phyloP scores from a whole-genome alignment of 2,888 invertebrate species.

The Drosophila kambysellisi region DNA sequence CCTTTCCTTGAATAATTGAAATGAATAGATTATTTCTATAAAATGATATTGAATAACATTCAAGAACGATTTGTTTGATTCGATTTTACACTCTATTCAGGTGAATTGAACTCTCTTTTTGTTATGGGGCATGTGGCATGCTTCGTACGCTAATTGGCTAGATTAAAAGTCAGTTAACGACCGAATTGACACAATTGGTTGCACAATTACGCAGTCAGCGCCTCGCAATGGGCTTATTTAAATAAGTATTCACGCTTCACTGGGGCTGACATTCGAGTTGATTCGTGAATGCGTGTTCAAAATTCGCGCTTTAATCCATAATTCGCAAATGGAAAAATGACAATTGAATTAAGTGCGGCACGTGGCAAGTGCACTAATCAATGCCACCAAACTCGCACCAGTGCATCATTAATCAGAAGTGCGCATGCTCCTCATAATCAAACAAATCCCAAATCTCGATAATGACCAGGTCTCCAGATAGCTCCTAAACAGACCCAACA shows the following conservation, averaged over 20 bases:
- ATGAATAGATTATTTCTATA: neutral
- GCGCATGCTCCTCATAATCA: constrained; percentile 1
- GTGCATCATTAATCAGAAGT: constrained; percentile 69
- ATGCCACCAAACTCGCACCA: constrained; percentile 15
- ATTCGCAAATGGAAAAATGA: constrained; percentile 9
- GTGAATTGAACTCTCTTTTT: neutral
- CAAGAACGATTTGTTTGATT: neutral
- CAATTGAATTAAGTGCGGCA: constrained; percentile 32
- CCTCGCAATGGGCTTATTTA: constrained; percentile 12
- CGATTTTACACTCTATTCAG: neutral
- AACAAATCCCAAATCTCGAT: constrained; percentile 29
- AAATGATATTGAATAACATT: neutral
- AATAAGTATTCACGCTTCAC: constrained; percentile 30
- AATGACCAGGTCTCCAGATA: constrained; percentile 17
- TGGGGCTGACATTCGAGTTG: constrained; percentile 13
- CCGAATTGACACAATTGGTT: constrained; percentile 19
- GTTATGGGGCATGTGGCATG: neutral
- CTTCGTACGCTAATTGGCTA: constrained; percentile 24
- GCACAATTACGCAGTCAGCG: constrained; percentile 29
- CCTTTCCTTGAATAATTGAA: neutral
- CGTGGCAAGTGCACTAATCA: constrained; percentile 33
- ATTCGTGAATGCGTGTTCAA: constrained; percentile 32
- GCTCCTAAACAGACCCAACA: constrained; percentile 58
- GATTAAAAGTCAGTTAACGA: constrained; percentile 37
- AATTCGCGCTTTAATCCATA: constrained; percentile 45